A percentile compares a stretch with the other conserved stretches of the same genome.
phyloP scores from a whole-genome alignment of 2,113 vertebrate species.

The Percina caprodes region DNA sequence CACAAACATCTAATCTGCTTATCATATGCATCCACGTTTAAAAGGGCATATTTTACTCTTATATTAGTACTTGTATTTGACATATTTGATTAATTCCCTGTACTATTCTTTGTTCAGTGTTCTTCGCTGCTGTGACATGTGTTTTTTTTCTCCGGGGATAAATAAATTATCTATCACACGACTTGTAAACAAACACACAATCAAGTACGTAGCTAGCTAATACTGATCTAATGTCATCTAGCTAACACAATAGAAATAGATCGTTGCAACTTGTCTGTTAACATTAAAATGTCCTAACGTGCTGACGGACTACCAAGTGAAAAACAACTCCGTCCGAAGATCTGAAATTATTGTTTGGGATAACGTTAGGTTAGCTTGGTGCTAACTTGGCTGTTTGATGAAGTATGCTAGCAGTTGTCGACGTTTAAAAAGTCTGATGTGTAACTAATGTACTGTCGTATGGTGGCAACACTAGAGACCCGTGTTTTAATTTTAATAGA shows the following conservation, averaged over 20 bases:
- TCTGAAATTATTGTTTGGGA: slow-evolving; percentile 1
- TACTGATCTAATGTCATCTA: background rate
- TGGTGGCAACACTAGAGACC: background rate
- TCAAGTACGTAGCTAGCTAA: too few species aligned
- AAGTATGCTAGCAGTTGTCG: background rate
- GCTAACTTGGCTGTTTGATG: slow-evolving; percentile 20
- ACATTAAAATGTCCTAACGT: background rate
- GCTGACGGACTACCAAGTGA: background rate
- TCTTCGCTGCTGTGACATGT: too few species aligned
- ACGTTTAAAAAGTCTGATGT: background rate
- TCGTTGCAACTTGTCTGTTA: background rate
- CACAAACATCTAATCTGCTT: background rate
- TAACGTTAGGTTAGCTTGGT: slow-evolving; percentile 32
- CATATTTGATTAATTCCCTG: too few species aligned
- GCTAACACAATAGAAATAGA: too few species aligned
- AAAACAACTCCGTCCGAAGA: background rate
- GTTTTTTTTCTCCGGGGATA: too few species aligned
- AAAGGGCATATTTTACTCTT: too few species aligned
- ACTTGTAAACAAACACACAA: too few species aligned
- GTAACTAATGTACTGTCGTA: too few species aligned
- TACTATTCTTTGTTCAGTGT: too few species aligned
- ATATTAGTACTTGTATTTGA: too few species aligned
- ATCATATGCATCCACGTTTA: too few species aligned
- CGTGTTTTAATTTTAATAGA: background rate
- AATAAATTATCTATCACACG: too few species aligned